Conservation (phyloP, 2,113 vertebrate genomes). For the Ptyas mucosa region DNA sequence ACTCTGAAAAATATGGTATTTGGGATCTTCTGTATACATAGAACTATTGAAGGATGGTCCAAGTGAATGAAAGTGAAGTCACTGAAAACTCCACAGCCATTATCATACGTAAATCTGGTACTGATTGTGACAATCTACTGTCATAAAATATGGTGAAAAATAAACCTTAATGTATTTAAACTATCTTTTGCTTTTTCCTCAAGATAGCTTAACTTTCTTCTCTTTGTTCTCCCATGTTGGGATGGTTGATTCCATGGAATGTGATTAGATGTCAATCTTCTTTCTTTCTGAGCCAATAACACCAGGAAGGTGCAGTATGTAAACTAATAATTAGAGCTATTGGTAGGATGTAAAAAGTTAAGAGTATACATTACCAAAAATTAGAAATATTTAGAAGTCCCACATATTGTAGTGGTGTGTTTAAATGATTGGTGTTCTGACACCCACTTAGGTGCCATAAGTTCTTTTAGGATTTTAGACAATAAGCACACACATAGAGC, state of each 20-base stretch:
- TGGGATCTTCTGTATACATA: not conserved
- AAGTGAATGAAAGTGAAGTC: not conserved
- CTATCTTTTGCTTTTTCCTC: not conserved
- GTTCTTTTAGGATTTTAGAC: not conserved
- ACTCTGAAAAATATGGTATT: too few species aligned
- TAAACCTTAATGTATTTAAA: not conserved
- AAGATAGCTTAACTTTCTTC: not conserved
- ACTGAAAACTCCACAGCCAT: not conserved
- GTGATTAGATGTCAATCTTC: not conserved
- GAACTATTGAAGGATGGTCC: not conserved
- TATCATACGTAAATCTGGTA: not conserved
- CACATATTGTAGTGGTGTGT: not conserved
- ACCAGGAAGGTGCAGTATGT: not conserved
- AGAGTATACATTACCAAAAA: not conserved
- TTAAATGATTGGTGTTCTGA: not conserved
- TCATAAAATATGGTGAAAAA: not conserved
- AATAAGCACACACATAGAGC: not conserved
- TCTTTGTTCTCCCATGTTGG: not conserved
- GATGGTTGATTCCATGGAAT: not conserved
- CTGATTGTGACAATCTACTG: not conserved
- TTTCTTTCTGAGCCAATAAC: not conserved
- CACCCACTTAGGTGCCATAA: not conserved
- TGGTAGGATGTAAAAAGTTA: not conserved
- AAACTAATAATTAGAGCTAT: not conserved
- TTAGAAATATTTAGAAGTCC: not conserved